phyloP scores from a whole-genome alignment of 2,888 invertebrate genomes.

The Chrysotoxum bicinctum region DNA sequence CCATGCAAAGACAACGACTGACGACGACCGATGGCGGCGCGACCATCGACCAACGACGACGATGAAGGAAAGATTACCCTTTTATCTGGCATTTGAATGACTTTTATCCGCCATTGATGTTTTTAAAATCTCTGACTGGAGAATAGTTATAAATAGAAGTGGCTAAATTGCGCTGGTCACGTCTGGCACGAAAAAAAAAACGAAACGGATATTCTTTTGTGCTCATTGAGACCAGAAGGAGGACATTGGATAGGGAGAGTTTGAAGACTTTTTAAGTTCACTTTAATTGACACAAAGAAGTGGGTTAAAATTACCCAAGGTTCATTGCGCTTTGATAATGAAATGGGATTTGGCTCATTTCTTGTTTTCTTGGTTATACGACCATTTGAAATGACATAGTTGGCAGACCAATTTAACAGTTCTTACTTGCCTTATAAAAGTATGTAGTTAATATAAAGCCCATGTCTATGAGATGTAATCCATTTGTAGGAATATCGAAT shows the following conservation, averaged over 20 bases:
- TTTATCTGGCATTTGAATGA: constrained; percentile 62
- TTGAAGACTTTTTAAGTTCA: background rate
- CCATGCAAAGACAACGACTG: background rate
- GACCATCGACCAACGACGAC: background rate
- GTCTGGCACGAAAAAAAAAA: constrained; percentile 22
- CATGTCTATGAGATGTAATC: too few species aligned
- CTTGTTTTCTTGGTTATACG: too few species aligned
- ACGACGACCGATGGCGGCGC: too few species aligned
- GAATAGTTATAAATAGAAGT: constrained; percentile 39
- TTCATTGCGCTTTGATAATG: constrained; percentile 4
- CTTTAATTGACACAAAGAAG: constrained; percentile 6
- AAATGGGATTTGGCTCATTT: background rate
- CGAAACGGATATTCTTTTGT: background rate
- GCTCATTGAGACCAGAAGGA: too few species aligned
- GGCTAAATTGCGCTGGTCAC: constrained; percentile 42
- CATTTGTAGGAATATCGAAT: too few species aligned
- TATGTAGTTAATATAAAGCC: too few species aligned
- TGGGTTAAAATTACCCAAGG: constrained; percentile 16
- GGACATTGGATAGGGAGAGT: constrained; percentile 2
- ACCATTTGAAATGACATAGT: too few species aligned
- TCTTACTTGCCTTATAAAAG: too few species aligned
- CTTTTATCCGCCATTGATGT: constrained; percentile 62
- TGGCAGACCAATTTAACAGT: too few species aligned
- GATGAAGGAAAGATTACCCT: constrained; percentile 53
- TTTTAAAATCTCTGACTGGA: constrained; percentile 35